Base-by-base conservation (phyloP, 2,888 invertebrate genomes). In the Hydropsyche betteni region DNA sequence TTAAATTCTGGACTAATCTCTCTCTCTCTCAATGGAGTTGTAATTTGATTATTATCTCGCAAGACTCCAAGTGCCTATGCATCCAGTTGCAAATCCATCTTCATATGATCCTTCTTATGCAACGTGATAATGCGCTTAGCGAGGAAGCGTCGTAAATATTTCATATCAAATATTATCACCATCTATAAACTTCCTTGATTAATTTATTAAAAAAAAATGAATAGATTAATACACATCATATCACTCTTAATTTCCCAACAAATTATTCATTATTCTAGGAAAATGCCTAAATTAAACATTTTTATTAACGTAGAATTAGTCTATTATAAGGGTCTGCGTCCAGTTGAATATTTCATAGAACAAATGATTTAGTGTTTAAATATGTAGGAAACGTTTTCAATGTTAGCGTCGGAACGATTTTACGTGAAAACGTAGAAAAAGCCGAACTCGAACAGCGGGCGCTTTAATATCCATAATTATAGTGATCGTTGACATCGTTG, bases 1-100 rank as follows among this genome's bases (percentile, higher is more conserved):
- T 79, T 79, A 78, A 76, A 79, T 79, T 79, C 77, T 75, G 78
- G 79, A 79, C 77, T 79, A 79, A 79, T 79, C 79, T 79, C 79
- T 79, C 79, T 77, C 44, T 78, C 77, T 79, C 76, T 44, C 44
- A 24, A 24, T 44, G 44, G 44, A 44, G 44, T 44, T 44, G 77
- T 78, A 79, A 79, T 78, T 78, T 78, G 79, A 79, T 79, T 79
- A 79, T 74, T 75, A 78, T 76, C 79, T 76, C 69, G 76, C 75
- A 76, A 79, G 79, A 79, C 76, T 77, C 72, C 58, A 3, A 38
- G 14, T 51, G 58, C 44, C 44, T 44, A n/a, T 72, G 58, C 58
- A 72, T 34, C 36, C 53, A 34, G 70, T 51, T 70, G 70, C 70
- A 70, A 52, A 70, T 64, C 24, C 16, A 33, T 70, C 70, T 70